Evolutionary conservation across 2,888 invertebrate species (phyloP), one percentile per base, ranked within the genome.

Genomic region (Papilio demoleus): DNA sequence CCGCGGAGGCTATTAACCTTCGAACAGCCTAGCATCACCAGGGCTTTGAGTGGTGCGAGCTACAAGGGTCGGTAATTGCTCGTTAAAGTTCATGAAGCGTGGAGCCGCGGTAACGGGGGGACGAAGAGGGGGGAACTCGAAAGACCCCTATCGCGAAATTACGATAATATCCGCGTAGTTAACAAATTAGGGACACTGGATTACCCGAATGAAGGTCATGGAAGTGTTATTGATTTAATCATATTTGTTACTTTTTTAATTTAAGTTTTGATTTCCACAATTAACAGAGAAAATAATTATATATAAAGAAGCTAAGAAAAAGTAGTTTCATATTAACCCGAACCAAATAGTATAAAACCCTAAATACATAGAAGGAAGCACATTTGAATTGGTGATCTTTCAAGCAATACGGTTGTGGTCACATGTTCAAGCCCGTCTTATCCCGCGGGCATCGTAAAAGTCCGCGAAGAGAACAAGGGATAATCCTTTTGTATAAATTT

Each of bases 51-150:
- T 78, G 77, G 77, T 75, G 77, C 71, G 72, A 76, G 75, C 70
- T 76, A 75, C 79, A 77, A 76, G 80, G 81, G 81, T 76, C 76
- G 77, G 81, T 82, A 82, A 82, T 82, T 81, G 86, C 84, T 87
- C 89, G 85, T 90, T 87, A 89, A 89, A 86, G 82, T 86, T 84
- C 84, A 88, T 86, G 88, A 81, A 75, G 84, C 88, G 83, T 85
- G 74, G 74, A 76, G 72, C 74, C 74, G 69, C 74, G 70, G 68
- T 70, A 64, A 67, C 47, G 50, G 42, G 19, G 5, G 12, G 53
- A 31, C 70, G 65, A 72, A 68, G 68, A 9, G 40, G 70, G 69
- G 73, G 77, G 71, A 73, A 73, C 75, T 74, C 75, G 75, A 75
- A 75, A 73, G 47, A 64, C 68, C 64, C 68, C 59, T 50, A 68